Evolutionary conservation across 2,888 invertebrate genomes (phyloP).

Genomic region (Altica lythri): DNA sequence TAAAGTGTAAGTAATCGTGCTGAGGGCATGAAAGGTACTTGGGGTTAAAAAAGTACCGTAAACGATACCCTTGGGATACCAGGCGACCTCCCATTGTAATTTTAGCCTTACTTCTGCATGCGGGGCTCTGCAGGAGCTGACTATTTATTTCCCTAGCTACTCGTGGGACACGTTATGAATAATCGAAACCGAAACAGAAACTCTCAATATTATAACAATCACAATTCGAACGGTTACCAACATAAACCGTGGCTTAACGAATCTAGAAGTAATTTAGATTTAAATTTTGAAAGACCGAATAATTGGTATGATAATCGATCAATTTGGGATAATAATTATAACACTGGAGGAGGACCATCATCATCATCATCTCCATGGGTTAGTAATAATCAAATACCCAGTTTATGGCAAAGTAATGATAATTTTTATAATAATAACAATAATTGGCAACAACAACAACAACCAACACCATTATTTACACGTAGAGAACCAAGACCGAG

Average conservation of each 20-base stretch:
- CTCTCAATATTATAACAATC: not conserved
- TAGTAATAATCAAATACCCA: not conserved
- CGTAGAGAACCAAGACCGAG: too few species aligned
- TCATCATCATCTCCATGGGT: too few species aligned
- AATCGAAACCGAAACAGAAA: conserved; percentile 6
- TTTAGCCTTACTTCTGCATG: conserved; percentile 25
- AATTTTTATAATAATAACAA: too few species aligned
- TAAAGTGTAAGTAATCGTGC: conserved; percentile 31
- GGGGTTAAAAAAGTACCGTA: conserved; percentile 27
- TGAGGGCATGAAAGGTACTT: conserved; percentile 27
- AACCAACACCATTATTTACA: too few species aligned
- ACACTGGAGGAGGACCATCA: too few species aligned
- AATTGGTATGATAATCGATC: too few species aligned
- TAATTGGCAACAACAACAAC: too few species aligned
- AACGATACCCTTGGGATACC: conserved; percentile 29
- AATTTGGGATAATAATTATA: too few species aligned
- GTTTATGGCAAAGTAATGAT: too few species aligned
- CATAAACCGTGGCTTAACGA: too few species aligned
- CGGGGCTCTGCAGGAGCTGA: conserved; percentile 31
- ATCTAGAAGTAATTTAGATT: too few species aligned
- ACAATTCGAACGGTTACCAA: not conserved
- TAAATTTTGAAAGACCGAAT: too few species aligned
- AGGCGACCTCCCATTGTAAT: conserved; percentile 28
- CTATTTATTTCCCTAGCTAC: conserved; percentile 30
- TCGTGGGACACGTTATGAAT: conserved; percentile 26